A percentile compares a stretch with the other conserved stretches of the same genome.
Conservation (phyloP, 2,888 invertebrate genomes). For the Agriotes lineatus region DNA sequence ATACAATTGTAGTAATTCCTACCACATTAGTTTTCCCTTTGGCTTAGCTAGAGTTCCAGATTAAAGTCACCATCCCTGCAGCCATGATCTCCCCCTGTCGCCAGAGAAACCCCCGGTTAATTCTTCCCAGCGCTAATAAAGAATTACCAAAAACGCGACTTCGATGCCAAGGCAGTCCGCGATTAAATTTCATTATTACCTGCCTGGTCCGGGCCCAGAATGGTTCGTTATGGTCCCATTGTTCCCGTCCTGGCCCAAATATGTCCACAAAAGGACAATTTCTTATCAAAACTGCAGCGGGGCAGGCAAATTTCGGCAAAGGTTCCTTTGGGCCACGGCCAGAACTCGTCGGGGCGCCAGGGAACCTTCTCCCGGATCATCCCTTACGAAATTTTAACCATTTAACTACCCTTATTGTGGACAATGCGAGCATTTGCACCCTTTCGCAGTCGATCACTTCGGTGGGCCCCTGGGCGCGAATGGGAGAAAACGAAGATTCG, state of each 20-base stretch:
- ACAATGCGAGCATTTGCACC: constrained; percentile 49
- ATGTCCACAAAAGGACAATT: constrained; percentile 64
- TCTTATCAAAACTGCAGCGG: constrained; percentile 61
- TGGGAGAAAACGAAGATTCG: background rate
- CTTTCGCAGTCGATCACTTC: constrained; percentile 40
- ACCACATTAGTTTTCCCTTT: too few relatives aligned
- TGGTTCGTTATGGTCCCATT: constrained; percentile 64
- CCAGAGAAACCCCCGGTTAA: constrained; percentile 15
- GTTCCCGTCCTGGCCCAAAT: constrained; percentile 63
- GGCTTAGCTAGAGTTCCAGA: too few relatives aligned
- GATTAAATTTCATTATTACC: constrained; percentile 59
- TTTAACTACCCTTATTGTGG: constrained; percentile 61
- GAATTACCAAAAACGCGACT: constrained; percentile 17
- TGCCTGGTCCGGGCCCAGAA: constrained; percentile 48
- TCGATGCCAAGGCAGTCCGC: constrained; percentile 34
- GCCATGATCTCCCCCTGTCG: constrained; percentile 5
- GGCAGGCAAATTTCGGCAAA: constrained; percentile 44
- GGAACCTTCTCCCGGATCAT: constrained; percentile 56
- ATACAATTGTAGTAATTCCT: too few relatives aligned
- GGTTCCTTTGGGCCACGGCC: constrained; percentile 9
- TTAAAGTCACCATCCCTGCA: constrained; percentile 1
- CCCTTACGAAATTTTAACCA: constrained; percentile 58
- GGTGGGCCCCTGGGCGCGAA: background rate
- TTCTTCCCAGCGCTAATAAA: constrained; percentile 22
- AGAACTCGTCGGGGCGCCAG: constrained; percentile 22